Conservation (phyloP, 2,888 invertebrate species). For the Amphipoea lucens region DNA sequence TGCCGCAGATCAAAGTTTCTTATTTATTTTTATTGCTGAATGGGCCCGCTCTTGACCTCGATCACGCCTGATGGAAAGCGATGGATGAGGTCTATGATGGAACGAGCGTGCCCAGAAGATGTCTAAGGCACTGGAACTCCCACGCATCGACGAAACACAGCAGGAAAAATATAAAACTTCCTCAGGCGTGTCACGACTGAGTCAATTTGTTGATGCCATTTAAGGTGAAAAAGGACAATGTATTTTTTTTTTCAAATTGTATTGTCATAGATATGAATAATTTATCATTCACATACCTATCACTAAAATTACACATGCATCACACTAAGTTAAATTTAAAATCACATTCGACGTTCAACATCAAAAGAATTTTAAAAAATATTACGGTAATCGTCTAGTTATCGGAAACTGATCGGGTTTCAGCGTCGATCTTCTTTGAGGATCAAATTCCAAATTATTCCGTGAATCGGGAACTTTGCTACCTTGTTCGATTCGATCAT, state of each 20-base stretch:
- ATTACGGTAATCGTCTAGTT: slow-evolving; percentile 39
- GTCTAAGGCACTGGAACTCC: too few species aligned
- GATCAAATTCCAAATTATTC: slow-evolving; percentile 70
- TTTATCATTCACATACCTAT: neutral
- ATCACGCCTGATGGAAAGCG: too few species aligned
- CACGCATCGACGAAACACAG: too few species aligned
- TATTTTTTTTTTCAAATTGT: neutral
- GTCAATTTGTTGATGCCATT: too few species aligned
- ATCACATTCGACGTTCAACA: slow-evolving; percentile 32
- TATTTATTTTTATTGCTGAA: too few species aligned
- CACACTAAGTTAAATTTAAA: neutral
- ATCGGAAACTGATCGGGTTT: slow-evolving; percentile 65
- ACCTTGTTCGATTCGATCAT: slow-evolving; percentile 73
- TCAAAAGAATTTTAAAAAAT: slow-evolving; percentile 27
- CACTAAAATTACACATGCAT: slow-evolving; percentile 10
- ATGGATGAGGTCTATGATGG: too few species aligned
- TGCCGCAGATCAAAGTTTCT: too few species aligned
- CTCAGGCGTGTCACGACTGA: too few species aligned
- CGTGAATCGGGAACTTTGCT: slow-evolving; percentile 34
- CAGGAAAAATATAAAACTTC: too few species aligned
- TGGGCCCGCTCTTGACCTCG: too few species aligned
- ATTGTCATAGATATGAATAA: neutral
- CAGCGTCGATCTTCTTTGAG: slow-evolving; percentile 76
- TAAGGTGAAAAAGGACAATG: neutral
- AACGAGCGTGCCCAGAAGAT: too few species aligned